Evolutionary conservation across 1,140 invertebrate genomes (phyloP).

Genomic region (Popillia japonica): DNA sequence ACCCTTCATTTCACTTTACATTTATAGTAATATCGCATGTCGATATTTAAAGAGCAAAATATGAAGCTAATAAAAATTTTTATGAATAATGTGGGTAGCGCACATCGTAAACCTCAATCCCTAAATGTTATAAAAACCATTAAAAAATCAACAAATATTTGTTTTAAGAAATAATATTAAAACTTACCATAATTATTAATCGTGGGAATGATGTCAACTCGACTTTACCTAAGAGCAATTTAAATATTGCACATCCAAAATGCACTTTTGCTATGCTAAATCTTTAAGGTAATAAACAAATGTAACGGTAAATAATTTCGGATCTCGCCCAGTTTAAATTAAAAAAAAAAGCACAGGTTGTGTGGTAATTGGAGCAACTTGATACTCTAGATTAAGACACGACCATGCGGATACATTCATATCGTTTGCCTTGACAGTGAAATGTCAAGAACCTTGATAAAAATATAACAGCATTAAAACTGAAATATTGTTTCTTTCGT

Average conservation of each 20-base stretch:
- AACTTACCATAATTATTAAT: too few species aligned
- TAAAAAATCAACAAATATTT: too few species aligned
- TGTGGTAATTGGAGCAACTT: constrained; percentile 20
- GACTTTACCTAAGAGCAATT: neutral
- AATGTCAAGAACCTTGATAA: constrained; percentile 4
- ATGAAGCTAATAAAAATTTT: neutral
- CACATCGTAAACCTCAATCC: neutral
- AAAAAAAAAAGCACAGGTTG: neutral
- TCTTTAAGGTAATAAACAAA: neutral
- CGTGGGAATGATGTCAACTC: too few species aligned
- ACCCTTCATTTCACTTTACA: too few species aligned
- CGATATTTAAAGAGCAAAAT: too few species aligned
- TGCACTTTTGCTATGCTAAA: neutral
- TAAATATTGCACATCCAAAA: neutral
- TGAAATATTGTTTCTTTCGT: neutral
- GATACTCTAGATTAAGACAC: neutral
- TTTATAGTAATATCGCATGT: too few species aligned
- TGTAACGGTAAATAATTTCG: neutral
- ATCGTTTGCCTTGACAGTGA: constrained; percentile 11
- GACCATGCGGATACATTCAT: neutral
- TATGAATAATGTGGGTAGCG: neutral
- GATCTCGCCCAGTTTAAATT: neutral
- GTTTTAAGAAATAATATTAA: too few species aligned
- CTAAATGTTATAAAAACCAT: too few species aligned
- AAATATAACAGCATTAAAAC: constrained; percentile 13